These are phyloP conservation scores for Tipula vernalis DNA, from an alignment of 2,888 invertebrate species.

Conservation along the genomic window DNA sequence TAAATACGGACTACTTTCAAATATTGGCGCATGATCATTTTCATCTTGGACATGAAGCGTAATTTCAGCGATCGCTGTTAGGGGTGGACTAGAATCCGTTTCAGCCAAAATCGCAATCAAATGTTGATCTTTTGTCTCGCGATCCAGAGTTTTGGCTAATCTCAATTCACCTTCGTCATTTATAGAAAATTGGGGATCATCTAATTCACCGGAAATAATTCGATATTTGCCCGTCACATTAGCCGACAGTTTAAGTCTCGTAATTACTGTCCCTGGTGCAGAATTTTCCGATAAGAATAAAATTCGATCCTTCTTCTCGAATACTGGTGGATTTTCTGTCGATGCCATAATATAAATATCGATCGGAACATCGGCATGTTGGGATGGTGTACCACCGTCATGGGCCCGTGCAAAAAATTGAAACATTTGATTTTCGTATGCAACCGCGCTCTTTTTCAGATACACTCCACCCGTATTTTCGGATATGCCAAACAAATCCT, in stretches of 20 bases:
- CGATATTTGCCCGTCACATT: slow-evolving; percentile 48
- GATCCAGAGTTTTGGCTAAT: slow-evolving; percentile 59
- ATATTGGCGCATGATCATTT: slow-evolving; percentile 79
- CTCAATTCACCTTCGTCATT: slow-evolving; percentile 63
- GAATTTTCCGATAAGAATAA: slow-evolving; percentile 72
- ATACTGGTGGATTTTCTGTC: slow-evolving; percentile 56
- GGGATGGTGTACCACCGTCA: slow-evolving; percentile 63
- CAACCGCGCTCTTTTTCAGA: slow-evolving; percentile 46
- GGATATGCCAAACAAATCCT: slow-evolving; percentile 63
- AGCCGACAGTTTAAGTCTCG: slow-evolving; percentile 51
- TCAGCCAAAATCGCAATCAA: slow-evolving; percentile 58
- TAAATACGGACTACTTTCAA: slow-evolving; percentile 72
- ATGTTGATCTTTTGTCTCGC: slow-evolving; percentile 58
- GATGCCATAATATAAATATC: slow-evolving; percentile 63
- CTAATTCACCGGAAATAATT: slow-evolving; percentile 47
- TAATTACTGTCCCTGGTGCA: slow-evolving; percentile 51
- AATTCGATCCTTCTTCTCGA: slow-evolving; percentile 59
- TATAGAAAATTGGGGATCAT: slow-evolving; percentile 53
- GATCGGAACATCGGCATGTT: slow-evolving; percentile 71
- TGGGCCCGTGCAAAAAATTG: slow-evolving; percentile 83
- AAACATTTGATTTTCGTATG: slow-evolving; percentile 59
- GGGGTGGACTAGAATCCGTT: slow-evolving; percentile 56
- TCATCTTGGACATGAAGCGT: slow-evolving; percentile 73
- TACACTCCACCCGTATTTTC: slow-evolving; percentile 59
- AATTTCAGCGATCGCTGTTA: slow-evolving; percentile 58